These are phyloP conservation scores for Chrysolophus pictus DNA, from an alignment of 2,797 vertebrate species.

Conservation along the genomic window DNA sequence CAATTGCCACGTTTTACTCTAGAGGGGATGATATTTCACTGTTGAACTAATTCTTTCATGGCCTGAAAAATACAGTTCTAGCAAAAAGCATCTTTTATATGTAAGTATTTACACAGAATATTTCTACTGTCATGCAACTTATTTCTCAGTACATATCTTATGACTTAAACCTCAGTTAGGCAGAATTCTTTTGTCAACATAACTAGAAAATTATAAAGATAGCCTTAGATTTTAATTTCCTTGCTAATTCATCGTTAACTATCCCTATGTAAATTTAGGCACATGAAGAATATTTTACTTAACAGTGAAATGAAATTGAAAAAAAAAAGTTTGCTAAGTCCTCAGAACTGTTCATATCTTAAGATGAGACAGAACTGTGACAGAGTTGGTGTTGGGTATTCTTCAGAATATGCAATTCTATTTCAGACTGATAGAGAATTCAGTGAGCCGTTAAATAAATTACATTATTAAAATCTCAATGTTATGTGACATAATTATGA, in stretches of 20 bases:
- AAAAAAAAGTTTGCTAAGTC: background rate
- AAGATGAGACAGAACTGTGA: background rate
- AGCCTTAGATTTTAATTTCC: background rate
- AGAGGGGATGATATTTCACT: conserved; percentile 41
- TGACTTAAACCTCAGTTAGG: background rate
- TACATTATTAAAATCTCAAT: conserved; percentile 33
- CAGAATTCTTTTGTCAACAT: background rate
- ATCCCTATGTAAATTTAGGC: background rate
- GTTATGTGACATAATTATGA: conserved; percentile 37
- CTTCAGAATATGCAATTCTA: background rate
- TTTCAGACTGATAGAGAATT: background rate
- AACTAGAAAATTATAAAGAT: background rate
- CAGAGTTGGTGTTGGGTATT: background rate
- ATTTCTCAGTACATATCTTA: background rate
- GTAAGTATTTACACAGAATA: conserved; percentile 34
- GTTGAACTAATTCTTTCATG: conserved; percentile 24
- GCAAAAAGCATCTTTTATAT: conserved; percentile 6
- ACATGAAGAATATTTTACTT: background rate
- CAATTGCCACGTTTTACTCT: conserved; percentile 32
- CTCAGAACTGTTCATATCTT: background rate
- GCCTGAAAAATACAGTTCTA: background rate
- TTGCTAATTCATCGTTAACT: background rate
- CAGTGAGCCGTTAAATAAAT: conserved; percentile 1
- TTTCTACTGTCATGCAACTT: background rate
- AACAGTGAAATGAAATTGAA: background rate